Evolutionary conservation across 2,797 vertebrate species (phyloP).

Genomic region (Varecia variegata): DNA sequence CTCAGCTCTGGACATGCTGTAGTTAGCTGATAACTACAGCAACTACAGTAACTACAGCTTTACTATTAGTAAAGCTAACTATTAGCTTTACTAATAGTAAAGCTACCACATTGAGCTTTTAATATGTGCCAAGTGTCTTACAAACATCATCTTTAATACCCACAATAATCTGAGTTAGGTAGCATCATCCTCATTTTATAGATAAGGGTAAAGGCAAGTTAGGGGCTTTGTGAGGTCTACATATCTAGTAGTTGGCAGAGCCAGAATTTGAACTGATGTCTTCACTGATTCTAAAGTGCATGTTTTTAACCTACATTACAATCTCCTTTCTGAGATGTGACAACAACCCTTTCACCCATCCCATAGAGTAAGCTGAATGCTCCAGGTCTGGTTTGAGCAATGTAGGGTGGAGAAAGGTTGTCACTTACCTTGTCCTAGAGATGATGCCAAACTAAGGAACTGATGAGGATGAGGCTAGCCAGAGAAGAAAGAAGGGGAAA

Average conservation of each 20-base stretch:
- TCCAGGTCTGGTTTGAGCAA: neutral
- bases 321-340: neutral
- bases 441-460: neutral
- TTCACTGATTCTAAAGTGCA: neutral
- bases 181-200: neutral
- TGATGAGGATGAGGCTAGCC: neutral
- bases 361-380: neutral
- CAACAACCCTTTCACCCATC: neutral
- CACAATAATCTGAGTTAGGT: neutral
- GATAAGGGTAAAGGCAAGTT: neutral
- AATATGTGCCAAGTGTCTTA: neutral
- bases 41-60: no score
- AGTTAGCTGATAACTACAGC: neutral
- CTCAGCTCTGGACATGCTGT: neutral
- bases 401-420: neutral
- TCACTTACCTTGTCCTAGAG: constrained; percentile 15
- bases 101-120: neutral
- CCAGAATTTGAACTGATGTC: constrained; percentile 12
- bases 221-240: neutral
- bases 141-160: constrained; percentile 8
- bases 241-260: neutral
- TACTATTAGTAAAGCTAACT: no score
- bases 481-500: neutral
- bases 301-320: neutral
- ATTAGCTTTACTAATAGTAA: no score